These are phyloP conservation scores for Octomys mimax DNA, from an alignment of 2,797 vertebrate genomes.

Conservation along the genomic window DNA sequence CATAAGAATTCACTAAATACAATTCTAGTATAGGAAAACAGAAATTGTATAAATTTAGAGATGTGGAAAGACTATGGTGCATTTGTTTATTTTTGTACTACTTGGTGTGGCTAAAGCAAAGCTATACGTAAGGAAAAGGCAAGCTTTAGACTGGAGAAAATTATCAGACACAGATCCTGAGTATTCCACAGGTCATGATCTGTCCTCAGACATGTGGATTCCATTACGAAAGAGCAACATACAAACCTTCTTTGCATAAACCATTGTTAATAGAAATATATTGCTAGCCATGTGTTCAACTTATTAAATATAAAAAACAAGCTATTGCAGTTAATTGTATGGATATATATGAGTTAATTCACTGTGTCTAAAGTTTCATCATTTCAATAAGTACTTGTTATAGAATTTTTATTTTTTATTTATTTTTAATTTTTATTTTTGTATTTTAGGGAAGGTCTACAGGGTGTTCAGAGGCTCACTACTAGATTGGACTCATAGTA, in stretches of 20 bases:
- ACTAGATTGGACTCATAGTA: too few species aligned
- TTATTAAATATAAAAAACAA: not conserved
- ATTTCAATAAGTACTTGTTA: not conserved
- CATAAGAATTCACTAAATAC: not conserved
- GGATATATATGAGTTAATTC: slow-evolving; percentile 7
- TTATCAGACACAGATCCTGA: not conserved
- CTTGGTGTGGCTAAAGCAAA: not conserved
- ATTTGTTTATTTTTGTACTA: not conserved
- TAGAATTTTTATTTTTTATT: too few species aligned
- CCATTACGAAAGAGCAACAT: not conserved
- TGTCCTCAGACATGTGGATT: not conserved
- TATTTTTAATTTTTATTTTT: too few species aligned
- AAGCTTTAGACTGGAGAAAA: not conserved
- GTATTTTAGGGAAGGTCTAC: too few species aligned
- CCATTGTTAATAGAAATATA: not conserved
- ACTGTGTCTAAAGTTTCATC: not conserved
- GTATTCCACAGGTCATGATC: not conserved
- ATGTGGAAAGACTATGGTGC: not conserved
- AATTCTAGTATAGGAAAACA: not conserved
- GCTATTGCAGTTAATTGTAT: not conserved
- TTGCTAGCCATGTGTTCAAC: not conserved
- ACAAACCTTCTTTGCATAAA: not conserved
- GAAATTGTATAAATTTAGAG: not conserved
- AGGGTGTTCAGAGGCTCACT: too few species aligned
- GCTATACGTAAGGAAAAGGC: not conserved